Conservation (phyloP, 1,140 invertebrate genomes). For the Bombus waltoni region DNA sequence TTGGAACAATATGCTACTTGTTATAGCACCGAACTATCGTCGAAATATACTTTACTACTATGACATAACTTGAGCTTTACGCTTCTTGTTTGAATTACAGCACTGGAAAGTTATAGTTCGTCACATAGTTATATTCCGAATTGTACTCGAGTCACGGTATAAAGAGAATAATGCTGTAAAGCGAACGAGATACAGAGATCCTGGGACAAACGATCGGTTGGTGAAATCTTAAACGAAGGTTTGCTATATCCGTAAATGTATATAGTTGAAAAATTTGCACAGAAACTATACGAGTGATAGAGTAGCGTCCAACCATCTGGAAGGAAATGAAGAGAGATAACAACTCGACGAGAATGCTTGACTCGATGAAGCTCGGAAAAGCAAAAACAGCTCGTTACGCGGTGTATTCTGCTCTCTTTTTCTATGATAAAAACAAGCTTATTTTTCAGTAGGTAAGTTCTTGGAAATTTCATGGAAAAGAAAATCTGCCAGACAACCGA, state of each 20-base stretch:
- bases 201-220: neutral
- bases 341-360: neutral
- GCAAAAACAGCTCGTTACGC: conserved; percentile 2
- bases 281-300: neutral
- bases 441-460: neutral
- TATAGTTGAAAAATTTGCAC: neutral
- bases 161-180: neutral
- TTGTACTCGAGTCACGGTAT: neutral
- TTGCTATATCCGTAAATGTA: neutral
- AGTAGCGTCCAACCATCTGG: neutral
- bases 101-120: neutral
- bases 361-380: neutral
- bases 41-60: neutral
- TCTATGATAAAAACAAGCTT: neutral
- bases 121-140: neutral
- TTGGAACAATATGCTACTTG: neutral
- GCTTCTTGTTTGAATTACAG: neutral
- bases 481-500: neutral
- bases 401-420: neutral
- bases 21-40: neutral
- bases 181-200: neutral
- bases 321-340: neutral
- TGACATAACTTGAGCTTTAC: neutral
- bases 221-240: neutral
- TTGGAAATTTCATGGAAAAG: neutral